These are phyloP conservation scores for Hoplostethus mediterraneus DNA, from an alignment of 2,797 vertebrate species.

Conservation along the genomic window DNA sequence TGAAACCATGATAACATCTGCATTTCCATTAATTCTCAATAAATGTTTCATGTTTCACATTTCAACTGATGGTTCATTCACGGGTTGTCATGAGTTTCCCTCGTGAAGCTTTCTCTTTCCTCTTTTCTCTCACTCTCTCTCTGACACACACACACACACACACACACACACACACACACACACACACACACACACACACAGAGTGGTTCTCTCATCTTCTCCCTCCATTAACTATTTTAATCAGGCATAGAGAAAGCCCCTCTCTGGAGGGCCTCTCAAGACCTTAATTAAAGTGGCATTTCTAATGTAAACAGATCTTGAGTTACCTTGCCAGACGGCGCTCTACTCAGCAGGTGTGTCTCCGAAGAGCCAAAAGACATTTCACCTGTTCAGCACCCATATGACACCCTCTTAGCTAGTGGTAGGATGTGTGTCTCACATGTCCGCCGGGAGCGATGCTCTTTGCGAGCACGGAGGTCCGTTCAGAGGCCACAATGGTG, in stretches of 20 bases:
- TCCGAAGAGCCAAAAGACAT: conserved; percentile 64
- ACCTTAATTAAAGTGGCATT: conserved; percentile 83
- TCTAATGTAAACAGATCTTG: conserved; percentile 80
- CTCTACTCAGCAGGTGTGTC: conserved; percentile 68
- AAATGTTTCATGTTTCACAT: too few relatives aligned
- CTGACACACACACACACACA: conserved; percentile 3
- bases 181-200: conserved; percentile 35
- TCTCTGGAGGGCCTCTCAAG: conserved; percentile 54
- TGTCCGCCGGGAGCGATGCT: conserved; percentile 3
- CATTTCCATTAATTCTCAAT: too few relatives aligned
- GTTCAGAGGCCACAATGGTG: conserved; percentile 29
- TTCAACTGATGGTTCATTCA: too few relatives aligned
- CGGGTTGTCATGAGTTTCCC: too few relatives aligned
- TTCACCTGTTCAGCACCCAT: conserved; percentile 57
- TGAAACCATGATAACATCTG: too few relatives aligned
- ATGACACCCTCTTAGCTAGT: conserved; percentile 27
- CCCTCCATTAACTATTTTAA: conserved; percentile 71
- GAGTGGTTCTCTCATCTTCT: conserved; percentile 27
- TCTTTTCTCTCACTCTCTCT: too few relatives aligned
- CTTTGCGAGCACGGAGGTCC: conserved; percentile 29
- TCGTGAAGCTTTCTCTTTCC: too few relatives aligned
- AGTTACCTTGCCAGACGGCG: conserved; percentile 63
- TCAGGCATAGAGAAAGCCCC: conserved; percentile 69
- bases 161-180: neutral
- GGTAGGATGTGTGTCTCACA: conserved; percentile 22